Conservation (phyloP, 2,797 vertebrate species). For the Botia kubotai region DNA sequence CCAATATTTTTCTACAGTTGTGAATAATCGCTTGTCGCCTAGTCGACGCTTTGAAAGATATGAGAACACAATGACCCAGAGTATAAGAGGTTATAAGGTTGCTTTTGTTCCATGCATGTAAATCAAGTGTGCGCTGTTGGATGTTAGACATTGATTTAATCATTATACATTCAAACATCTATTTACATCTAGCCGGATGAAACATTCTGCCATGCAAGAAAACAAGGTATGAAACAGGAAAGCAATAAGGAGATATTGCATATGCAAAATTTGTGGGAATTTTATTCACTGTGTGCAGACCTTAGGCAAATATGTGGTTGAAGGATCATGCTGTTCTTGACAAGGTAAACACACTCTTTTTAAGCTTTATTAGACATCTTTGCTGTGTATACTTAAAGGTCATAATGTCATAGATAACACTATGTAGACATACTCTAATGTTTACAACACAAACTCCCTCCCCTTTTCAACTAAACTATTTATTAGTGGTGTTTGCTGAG, state of each 20-base stretch:
- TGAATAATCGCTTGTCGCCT: slow-evolving; percentile 14
- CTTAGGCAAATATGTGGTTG: background rate
- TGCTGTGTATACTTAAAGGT: background rate
- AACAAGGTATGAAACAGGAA: background rate
- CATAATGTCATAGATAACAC: too few relatives aligned
- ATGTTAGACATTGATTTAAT: slow-evolving; percentile 28
- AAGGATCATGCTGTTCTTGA: background rate
- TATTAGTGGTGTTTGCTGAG: too few relatives aligned
- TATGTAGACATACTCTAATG: too few relatives aligned
- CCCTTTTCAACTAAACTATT: too few relatives aligned
- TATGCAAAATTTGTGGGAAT: slow-evolving; percentile 14
- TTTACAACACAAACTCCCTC: too few relatives aligned
- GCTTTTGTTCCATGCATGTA: slow-evolving; percentile 20
- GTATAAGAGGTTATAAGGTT: slow-evolving; percentile 8
- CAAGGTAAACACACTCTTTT: background rate
- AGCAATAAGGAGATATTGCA: slow-evolving; percentile 1
- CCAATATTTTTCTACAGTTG: background rate
- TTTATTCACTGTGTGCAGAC: background rate
- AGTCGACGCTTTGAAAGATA: slow-evolving; percentile 21
- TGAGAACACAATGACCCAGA: background rate
- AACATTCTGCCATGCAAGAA: background rate
- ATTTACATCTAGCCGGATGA: background rate
- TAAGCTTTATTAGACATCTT: background rate
- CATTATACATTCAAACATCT: slow-evolving; percentile 20
- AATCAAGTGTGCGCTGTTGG: slow-evolving; percentile 6